Conservation (phyloP, 2,888 invertebrate species). For the Caenorhabditis sp. region DNA sequence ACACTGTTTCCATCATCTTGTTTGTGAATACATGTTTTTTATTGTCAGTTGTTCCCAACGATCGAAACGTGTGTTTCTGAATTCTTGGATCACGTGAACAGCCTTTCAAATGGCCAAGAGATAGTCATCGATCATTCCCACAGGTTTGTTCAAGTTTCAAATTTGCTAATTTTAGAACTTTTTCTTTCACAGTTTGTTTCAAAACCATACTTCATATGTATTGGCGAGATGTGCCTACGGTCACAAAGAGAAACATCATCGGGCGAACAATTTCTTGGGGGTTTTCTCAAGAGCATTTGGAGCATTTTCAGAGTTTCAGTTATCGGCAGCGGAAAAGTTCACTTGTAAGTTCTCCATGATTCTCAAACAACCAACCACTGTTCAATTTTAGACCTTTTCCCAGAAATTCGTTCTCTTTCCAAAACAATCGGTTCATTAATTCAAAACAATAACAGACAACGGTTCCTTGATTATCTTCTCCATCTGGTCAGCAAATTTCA, state of each 20-base stretch:
- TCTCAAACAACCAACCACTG: too few species aligned
- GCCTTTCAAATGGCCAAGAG: slow-evolving; percentile 9
- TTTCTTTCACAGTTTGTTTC: slow-evolving; percentile 68
- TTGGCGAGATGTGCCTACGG: slow-evolving; percentile 73
- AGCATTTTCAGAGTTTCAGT: slow-evolving; percentile 40
- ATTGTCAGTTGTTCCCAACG: slow-evolving; percentile 64
- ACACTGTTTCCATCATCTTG: neutral
- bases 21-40: neutral
- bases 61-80: slow-evolving; percentile 60
- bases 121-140: slow-evolving; percentile 53
- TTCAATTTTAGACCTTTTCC: slow-evolving; percentile 56
- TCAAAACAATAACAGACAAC: slow-evolving; percentile 23
- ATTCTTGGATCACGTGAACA: slow-evolving; percentile 61
- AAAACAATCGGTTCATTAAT: slow-evolving; percentile 16
- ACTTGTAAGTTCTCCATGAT: slow-evolving; percentile 64
- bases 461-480: slow-evolving; percentile 48
- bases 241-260: slow-evolving; percentile 56
- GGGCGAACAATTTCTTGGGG: slow-evolving; percentile 48
- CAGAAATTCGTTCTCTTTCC: slow-evolving; percentile 34
- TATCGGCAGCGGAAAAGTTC: slow-evolving; percentile 35
- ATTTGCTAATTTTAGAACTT: neutral
- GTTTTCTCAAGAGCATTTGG: slow-evolving; percentile 61
- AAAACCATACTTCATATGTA: slow-evolving; percentile 73
- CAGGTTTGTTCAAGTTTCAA: slow-evolving; percentile 35
- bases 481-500: slow-evolving; percentile 34